Base-by-base conservation (phyloP, 2,888 invertebrate genomes). In the Melangyna quadrimaculata region DNA sequence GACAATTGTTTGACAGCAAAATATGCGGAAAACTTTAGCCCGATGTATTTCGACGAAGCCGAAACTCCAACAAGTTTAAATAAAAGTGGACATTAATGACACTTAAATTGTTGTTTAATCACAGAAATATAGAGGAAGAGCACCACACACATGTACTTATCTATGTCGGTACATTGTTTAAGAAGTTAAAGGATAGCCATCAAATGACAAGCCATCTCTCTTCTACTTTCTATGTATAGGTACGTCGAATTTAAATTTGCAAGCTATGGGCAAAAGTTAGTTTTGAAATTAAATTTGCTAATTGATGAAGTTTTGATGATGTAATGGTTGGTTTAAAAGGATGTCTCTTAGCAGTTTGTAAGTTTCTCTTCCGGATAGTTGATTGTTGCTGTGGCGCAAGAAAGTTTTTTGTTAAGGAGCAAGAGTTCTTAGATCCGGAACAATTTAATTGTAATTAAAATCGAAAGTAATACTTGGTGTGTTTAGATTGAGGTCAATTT, bases 251-350 rank as follows among this genome's bases (percentile, higher is more conserved):
- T 51, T 32, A 14, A 63, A 43, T 59, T 35, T 4, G 29, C 45
- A 63, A 32, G 32, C 40, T 35, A 59, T 55, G 55, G 55, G 9
- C 59, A 70, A 70, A 70, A 70, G 70, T 71, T 75, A 71, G 57
- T 71, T 35, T 69, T 59, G 27, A 63, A 79, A 71, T 67, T 37
- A 67, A 84, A 80, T 80, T 71, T 84, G 53, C 75, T 84, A 71
- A 84, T 80, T 84, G 79, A 71, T 67, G 65, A 80, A 84, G 79
- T 79, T 84, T 75, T 59, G 80, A 75, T 80, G 74, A 79, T 84
- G 74, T 71, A 63, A 63, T 48, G 55, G 53, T 61, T 12, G 59
- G 45, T 67, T 67, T 19, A 67, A 59, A 35, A 51, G 67, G 67
- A 67, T 67, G 67, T 67, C 67, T 48, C 67, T 67, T 67, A 67